phyloP scores from a whole-genome alignment of 1,140 invertebrate species.

The Drosophila pectinifera region DNA sequence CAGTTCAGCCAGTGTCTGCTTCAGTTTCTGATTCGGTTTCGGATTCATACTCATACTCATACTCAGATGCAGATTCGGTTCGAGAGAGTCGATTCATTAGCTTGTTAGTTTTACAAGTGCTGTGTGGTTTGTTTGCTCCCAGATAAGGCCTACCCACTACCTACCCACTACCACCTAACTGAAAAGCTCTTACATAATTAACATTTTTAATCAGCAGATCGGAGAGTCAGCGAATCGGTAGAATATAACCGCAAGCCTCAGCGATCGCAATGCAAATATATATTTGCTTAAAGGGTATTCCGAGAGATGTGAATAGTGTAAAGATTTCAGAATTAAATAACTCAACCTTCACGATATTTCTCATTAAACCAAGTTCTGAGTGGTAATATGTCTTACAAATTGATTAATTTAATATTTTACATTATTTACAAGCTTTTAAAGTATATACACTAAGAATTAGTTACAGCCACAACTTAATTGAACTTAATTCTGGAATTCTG shows the following conservation, averaged over 20 bases:
- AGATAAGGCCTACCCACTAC: conserved; percentile 21
- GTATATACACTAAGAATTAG: too few species aligned
- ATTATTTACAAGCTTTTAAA: too few species aligned
- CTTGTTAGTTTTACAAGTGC: conserved; percentile 37
- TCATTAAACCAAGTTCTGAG: too few species aligned
- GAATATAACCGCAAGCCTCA: conserved; percentile 24
- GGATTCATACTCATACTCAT: conserved; percentile 14
- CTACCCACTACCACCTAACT: too few species aligned
- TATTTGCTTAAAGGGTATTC: background rate
- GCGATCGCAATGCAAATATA: conserved; percentile 20
- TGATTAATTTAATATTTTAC: too few species aligned
- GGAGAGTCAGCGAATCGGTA: conserved; percentile 9
- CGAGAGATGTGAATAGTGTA: background rate
- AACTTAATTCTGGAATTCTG: too few species aligned
- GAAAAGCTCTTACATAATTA: conserved; percentile 44
- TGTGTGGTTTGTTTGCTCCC: conserved; percentile 16
- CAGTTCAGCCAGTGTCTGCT: background rate
- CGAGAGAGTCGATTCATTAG: conserved; percentile 18
- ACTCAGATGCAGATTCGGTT: background rate
- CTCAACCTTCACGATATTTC: too few species aligned
- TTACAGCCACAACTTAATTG: too few species aligned
- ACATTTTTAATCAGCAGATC: conserved; percentile 15
- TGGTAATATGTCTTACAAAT: too few species aligned
- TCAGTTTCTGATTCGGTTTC: conserved; percentile 7
- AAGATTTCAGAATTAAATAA: background rate